Evolutionary conservation across 2,888 invertebrate genomes (phyloP).

Genomic region (Argynnis bischoffii): DNA sequence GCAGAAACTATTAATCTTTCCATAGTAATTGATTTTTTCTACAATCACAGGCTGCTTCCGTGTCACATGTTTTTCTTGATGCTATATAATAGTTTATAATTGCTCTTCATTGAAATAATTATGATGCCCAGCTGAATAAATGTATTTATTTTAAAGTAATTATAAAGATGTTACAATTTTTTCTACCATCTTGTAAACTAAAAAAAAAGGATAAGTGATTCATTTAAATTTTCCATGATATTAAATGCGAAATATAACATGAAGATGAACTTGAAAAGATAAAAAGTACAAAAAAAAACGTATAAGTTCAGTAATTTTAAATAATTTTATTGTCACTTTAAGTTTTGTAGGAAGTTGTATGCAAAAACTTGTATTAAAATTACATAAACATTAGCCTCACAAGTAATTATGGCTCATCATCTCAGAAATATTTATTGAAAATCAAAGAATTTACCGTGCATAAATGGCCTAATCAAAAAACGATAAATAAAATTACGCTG

Average conservation of each 20-base stretch:
- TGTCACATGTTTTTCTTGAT: conserved; percentile 56
- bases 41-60: conserved; percentile 70
- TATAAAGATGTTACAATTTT: conserved; percentile 10
- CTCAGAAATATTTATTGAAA: conserved; percentile 29
- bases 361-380: neutral
- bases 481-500: conserved; percentile 77
- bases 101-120: conserved; percentile 31
- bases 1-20: conserved; percentile 61
- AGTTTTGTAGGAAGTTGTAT: neutral
- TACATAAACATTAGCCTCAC: neutral
- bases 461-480: conserved; percentile 77
- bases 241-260: no score
- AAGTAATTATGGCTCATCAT: conserved; percentile 6
- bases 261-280: no score
- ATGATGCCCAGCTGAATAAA: conserved; percentile 28
- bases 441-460: conserved; percentile 41
- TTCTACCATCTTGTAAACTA: neutral
- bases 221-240: no score
- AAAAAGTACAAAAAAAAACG: no score
- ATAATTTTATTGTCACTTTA: no score
- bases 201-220: neutral
- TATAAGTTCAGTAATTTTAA: no score
- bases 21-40: conserved; percentile 66
- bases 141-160: conserved; percentile 8
- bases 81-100: conserved; percentile 30